Evolutionary conservation across 1,140 invertebrate species (phyloP).

Genomic region (Drosophila varians): DNA sequence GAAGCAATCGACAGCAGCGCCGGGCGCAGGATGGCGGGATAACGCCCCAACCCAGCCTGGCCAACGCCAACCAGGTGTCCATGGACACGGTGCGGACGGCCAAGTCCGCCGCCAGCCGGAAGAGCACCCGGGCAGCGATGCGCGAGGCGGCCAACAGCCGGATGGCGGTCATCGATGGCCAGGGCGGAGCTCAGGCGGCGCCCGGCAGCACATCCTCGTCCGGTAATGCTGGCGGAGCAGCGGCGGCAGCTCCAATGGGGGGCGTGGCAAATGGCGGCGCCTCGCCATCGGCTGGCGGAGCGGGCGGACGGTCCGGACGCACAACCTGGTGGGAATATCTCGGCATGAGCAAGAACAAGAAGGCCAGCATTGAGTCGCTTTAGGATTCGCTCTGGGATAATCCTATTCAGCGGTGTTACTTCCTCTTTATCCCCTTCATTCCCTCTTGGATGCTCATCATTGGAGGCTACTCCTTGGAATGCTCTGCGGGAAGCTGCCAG

Average conservation of each 20-base stretch:
- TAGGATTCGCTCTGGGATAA: too few relatives aligned
- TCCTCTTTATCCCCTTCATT: background rate
- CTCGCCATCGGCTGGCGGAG: background rate
- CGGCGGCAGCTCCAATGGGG: background rate
- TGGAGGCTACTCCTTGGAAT: background rate
- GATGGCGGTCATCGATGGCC: background rate
- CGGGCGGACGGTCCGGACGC: background rate
- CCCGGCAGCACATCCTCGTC: background rate
- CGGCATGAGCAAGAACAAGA: constrained; percentile 46
- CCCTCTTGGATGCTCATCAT: background rate
- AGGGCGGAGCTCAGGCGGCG: background rate
- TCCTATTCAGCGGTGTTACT: too few relatives aligned
- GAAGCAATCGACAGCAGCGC: constrained; percentile 10
- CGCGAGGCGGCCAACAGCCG: background rate
- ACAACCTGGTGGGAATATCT: constrained; percentile 51
- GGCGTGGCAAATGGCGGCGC: background rate
- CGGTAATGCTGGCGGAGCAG: background rate
- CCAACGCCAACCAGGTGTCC: constrained; percentile 10
- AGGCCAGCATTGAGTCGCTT: constrained; percentile 29
- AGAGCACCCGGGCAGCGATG: background rate
- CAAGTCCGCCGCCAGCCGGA: constrained; percentile 2
- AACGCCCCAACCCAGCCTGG: constrained; percentile 26
- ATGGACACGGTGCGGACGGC: constrained; percentile 1
- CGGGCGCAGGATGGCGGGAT: background rate
- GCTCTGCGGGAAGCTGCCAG: background rate